Conservation (phyloP, 1,140 invertebrate species). For the Rhopalosiphum padi region DNA sequence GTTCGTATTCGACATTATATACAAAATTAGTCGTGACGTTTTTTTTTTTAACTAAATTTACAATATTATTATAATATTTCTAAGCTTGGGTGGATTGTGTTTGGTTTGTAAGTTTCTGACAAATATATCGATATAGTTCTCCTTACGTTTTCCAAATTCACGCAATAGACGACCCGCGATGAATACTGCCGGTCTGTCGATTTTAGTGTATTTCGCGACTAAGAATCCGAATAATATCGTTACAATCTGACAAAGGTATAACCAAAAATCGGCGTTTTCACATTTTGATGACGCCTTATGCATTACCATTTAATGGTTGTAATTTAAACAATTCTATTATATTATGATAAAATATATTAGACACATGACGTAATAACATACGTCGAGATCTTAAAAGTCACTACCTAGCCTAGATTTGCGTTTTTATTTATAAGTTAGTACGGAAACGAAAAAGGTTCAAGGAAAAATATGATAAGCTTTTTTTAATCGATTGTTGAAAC, state of each 20-base stretch:
- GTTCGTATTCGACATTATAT: not conserved
- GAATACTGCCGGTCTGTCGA: not conserved
- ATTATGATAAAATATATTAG: not conserved
- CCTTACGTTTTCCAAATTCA: not conserved
- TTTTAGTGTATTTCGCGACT: not conserved
- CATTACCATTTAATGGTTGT: not conserved
- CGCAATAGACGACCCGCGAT: not conserved
- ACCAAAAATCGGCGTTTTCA: not conserved
- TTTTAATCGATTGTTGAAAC: conserved; percentile 12
- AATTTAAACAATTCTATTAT: not conserved
- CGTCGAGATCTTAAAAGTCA: not conserved
- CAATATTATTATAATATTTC: not conserved
- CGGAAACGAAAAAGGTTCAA: conserved; percentile 18
- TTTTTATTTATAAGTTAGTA: not conserved
- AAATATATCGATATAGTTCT: not conserved
- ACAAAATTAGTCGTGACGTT: not conserved
- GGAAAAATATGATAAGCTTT: conserved; percentile 10
- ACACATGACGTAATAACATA: not conserved
- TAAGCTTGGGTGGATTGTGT: not conserved
- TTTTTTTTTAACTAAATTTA: not conserved
- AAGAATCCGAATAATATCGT: not conserved
- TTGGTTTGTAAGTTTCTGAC: not conserved
- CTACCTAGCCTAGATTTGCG: not conserved
- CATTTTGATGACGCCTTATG: not conserved
- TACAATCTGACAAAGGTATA: too few species aligned